Percentiles rank a stretch among this genome's conserved stretches.
Conservation (phyloP, 2,888 invertebrate species). For the Calameuta idolon region DNA sequence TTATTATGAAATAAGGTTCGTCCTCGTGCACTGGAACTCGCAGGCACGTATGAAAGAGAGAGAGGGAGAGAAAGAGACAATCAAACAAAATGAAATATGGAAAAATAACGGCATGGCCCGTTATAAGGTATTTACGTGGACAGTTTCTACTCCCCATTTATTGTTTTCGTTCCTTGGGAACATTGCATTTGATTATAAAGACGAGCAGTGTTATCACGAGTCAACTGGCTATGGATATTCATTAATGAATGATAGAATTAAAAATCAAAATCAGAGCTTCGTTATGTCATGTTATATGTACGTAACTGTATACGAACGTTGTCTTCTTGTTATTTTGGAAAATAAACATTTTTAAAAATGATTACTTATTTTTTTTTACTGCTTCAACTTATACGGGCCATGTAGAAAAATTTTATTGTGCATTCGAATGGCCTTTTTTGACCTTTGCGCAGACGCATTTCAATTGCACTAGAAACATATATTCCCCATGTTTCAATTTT, state of each 20-base stretch:
- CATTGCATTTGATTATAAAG: not conserved
- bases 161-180: not conserved
- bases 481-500: not conserved
- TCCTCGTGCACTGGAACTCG: conserved; percentile 11
- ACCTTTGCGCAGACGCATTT: conserved; percentile 29
- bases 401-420: conserved; percentile 27
- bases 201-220: not conserved
- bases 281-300: not conserved
- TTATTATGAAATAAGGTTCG: conserved; percentile 27
- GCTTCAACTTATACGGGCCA: conserved; percentile 29
- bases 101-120: conserved; percentile 32
- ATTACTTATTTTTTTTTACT: not conserved
- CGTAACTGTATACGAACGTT: not conserved
- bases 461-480: conserved; percentile 14
- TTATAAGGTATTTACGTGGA: conserved; percentile 13
- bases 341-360: not conserved
- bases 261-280: not conserved
- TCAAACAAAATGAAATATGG: conserved; percentile 18
- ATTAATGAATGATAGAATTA: conserved; percentile 14
- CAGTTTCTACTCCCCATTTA: not conserved
- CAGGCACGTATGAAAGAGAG: not conserved
- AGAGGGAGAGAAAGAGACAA: not conserved
- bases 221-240: not conserved
- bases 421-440: conserved; percentile 20
- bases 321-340: not conserved